Conservation (phyloP, 2,113 vertebrate species). For the Noctilio leporinus region DNA sequence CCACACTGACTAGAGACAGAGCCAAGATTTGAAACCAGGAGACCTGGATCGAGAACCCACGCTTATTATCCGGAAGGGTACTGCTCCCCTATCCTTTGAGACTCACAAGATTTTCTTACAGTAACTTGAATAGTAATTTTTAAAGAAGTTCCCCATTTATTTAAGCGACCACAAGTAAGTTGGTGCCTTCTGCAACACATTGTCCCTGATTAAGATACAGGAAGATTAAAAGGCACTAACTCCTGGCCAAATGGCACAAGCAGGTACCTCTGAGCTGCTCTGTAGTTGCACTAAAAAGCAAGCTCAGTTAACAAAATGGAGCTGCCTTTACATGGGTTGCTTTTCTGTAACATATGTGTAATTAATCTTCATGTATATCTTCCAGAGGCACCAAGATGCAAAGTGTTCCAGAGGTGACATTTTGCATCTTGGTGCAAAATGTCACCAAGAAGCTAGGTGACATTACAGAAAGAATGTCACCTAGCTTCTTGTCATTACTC, state of each 20-base stretch:
- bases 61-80: not conserved
- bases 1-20: not conserved
- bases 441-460: no score
- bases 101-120: not conserved
- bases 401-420: no score
- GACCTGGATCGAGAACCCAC: not conserved
- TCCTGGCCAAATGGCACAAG: not conserved
- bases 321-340: not conserved
- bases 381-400: not conserved
- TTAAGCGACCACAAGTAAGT: not conserved
- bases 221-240: not conserved
- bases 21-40: not conserved
- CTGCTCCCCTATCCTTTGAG: not conserved
- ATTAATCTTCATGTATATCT: not conserved
- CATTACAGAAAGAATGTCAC: not conserved
- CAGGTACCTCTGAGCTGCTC: not conserved
- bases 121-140: conserved; percentile 2
- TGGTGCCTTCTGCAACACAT: conserved; percentile 21
- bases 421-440: no score
- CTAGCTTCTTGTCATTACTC: not conserved
- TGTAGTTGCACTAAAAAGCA: not conserved
- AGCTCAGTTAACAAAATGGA: not conserved
- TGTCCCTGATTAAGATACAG: not conserved
- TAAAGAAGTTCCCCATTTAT: not conserved
- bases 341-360: not conserved